Conservation (phyloP, 1,140 invertebrate genomes). For the Teleopsis dalmanni region DNA sequence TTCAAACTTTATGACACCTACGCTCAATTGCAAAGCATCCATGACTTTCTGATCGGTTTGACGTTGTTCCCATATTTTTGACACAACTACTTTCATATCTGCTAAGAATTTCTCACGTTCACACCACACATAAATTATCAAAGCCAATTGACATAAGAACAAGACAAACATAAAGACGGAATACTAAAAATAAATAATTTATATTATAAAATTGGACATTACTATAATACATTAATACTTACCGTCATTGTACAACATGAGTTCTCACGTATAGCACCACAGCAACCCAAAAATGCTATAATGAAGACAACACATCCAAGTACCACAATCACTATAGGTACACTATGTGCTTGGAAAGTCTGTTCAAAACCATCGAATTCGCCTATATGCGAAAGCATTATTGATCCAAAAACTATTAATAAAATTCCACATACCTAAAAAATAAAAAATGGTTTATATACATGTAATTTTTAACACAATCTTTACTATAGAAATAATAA, state of each 20-base stretch:
- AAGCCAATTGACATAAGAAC: constrained; percentile 55
- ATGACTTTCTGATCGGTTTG: constrained; percentile 15
- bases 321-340: constrained; percentile 59
- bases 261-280: constrained; percentile 72
- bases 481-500: too few species aligned
- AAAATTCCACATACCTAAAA: constrained; percentile 60
- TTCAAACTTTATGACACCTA: constrained; percentile 11
- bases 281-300: constrained; percentile 76
- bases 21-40: constrained; percentile 29
- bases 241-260: constrained; percentile 72
- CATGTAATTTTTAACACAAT: too few species aligned
- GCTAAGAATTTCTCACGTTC: constrained; percentile 46
- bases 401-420: constrained; percentile 53
- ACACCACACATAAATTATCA: constrained; percentile 52
- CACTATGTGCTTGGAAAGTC: constrained; percentile 46
- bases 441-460: too few species aligned
- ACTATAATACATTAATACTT: constrained; percentile 25
- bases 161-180: constrained; percentile 55
- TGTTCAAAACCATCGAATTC: constrained; percentile 46
- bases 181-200: constrained; percentile 48
- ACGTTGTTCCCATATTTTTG: constrained; percentile 34
- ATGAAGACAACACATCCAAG: constrained; percentile 66
- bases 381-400: constrained; percentile 48
- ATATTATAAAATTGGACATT: neutral
- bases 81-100: constrained; percentile 43